phyloP scores from a whole-genome alignment of 2,888 invertebrate species.

The Lepidochitona cinerea region DNA sequence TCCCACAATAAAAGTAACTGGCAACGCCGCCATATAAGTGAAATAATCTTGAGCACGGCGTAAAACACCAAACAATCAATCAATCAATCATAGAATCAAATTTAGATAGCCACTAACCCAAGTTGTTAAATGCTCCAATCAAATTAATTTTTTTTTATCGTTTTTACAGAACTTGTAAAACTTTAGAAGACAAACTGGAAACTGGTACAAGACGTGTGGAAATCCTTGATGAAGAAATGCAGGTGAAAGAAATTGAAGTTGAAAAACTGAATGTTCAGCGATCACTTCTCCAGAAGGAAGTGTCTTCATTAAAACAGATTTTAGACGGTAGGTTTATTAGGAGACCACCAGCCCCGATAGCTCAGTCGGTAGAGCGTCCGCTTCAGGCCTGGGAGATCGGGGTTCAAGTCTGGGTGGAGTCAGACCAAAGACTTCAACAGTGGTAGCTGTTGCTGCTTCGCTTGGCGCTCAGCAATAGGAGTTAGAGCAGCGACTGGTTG shows the following conservation, averaged over 20 bases:
- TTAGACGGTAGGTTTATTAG: conserved; percentile 62
- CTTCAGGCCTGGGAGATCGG: no score
- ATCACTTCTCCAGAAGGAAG: conserved; percentile 48
- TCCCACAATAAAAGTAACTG: no score
- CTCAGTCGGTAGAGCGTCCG: no score
- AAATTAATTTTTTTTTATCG: not conserved
- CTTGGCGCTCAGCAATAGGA: no score
- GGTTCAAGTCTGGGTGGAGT: no score
- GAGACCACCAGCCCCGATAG: no score
- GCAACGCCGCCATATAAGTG: no score
- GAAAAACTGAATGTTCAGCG: conserved; percentile 52
- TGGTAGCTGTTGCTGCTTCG: no score
- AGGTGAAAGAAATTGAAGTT: conserved; percentile 51
- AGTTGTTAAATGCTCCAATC: no score
- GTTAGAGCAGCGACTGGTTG: no score
- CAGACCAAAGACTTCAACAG: no score
- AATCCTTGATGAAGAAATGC: conserved; percentile 47
- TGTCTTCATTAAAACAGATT: conserved; percentile 45
- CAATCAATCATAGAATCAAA: not conserved
- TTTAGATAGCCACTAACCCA: no score
- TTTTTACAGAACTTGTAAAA: conserved; percentile 44
- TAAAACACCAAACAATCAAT: not conserved
- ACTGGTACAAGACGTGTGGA: conserved; percentile 46
- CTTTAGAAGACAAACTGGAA: conserved; percentile 58
- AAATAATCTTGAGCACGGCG: not conserved